phyloP scores from a whole-genome alignment of 2,797 vertebrate species.

The Halcyon leucocephala region DNA sequence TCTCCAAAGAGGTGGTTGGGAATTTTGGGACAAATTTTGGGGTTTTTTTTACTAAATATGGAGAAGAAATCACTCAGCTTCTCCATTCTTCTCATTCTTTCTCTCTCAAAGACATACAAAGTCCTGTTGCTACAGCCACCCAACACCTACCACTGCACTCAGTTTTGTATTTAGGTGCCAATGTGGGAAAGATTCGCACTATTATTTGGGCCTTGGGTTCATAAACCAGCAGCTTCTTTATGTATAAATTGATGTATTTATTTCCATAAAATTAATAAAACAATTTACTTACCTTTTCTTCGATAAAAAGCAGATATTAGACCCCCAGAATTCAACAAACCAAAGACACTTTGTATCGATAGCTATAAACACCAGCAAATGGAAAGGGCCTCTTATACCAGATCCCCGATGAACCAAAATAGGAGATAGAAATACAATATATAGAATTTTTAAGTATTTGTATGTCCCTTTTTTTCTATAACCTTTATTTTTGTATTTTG shows the following conservation, averaged over 20 bases:
- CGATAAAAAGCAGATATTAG: not conserved
- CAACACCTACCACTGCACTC: not conserved
- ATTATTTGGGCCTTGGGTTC: not conserved
- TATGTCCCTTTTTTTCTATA: not conserved
- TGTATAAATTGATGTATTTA: not conserved
- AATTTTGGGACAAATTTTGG: not conserved
- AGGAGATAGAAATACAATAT: not conserved
- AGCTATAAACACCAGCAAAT: not conserved
- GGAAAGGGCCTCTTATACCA: not conserved
- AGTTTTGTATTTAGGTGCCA: not conserved
- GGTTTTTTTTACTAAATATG: not conserved
- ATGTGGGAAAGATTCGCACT: not conserved
- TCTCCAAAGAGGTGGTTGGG: not conserved
- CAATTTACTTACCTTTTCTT: not conserved
- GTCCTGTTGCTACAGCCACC: not conserved
- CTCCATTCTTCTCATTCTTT: not conserved
- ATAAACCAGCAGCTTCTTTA: not conserved
- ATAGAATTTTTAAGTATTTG: not conserved
- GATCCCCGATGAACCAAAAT: not conserved
- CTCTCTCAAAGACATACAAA: not conserved
- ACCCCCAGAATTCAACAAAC: not conserved
- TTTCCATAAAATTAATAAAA: no score
- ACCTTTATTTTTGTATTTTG: not conserved
- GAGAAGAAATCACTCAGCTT: not conserved
- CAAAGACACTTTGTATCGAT: fast-evolving